Evolutionary conservation across 2,113 vertebrate species (phyloP).

Genomic region (Probosciger aterrimus): DNA sequence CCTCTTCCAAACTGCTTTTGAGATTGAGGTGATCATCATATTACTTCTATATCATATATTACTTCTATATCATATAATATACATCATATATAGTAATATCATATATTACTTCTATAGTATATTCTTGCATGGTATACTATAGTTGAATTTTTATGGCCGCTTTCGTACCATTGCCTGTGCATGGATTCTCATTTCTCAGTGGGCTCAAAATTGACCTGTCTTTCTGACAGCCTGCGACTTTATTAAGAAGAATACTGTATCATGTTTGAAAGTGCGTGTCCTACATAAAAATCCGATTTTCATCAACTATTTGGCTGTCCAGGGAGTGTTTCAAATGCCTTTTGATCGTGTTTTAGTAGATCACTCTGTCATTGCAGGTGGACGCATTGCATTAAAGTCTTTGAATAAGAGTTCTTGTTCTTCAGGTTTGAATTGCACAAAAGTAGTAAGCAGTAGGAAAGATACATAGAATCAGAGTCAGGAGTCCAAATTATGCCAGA

Average conservation of each 20-base stretch:
- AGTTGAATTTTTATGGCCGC: background rate
- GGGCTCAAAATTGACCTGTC: background rate
- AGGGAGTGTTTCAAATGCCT: background rate
- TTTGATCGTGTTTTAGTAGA: background rate
- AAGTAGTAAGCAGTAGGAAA: background rate
- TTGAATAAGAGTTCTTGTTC: background rate
- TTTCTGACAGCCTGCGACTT: background rate
- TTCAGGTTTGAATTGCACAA: background rate
- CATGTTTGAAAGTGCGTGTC: background rate
- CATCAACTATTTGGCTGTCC: background rate
- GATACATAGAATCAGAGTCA: background rate
- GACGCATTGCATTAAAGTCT: background rate
- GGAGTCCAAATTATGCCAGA: background rate
- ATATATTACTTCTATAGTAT: background rate
- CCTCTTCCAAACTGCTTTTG: background rate
- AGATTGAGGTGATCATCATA: background rate
- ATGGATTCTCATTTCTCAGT: background rate
- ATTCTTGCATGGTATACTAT: background rate
- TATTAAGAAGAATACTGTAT: background rate
- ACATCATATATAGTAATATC: too few relatives aligned
- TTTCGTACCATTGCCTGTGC: rapidly evolving
- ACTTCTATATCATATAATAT: too few relatives aligned
- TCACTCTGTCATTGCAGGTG: background rate
- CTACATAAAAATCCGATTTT: background rate
- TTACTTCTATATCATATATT: background rate